A percentile compares a stretch with the other conserved stretches of the same genome.
Evolutionary conservation across 2,113 vertebrate species (phyloP).

Genomic region (Daboia siamensis): DNA sequence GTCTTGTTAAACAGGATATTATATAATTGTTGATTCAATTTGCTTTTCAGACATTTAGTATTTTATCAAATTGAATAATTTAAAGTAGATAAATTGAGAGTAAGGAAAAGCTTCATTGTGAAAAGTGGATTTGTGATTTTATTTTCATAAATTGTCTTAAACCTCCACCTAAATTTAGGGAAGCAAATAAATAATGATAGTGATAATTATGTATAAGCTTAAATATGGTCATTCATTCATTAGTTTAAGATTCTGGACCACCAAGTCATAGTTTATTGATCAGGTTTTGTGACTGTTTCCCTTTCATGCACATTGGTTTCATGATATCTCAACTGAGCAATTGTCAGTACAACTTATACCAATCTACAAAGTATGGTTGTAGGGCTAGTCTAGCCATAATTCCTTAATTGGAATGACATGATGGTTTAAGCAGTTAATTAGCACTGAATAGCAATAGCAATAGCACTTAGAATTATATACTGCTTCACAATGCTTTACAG

Average conservation of each 20-base stretch:
- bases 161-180: neutral
- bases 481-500: too few relatives aligned
- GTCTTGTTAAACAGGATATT: neutral
- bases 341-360: neutral
- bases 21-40: neutral
- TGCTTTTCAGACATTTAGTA: neutral
- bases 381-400: neutral
- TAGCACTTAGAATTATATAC: too few relatives aligned
- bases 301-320: neutral
- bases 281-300: neutral
- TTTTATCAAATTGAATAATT: neutral
- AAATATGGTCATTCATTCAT: neutral
- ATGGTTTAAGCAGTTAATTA: neutral
- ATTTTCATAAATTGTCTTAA: slow-evolving; percentile 13
- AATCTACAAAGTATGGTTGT: neutral
- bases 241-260: neutral
- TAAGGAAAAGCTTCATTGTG: neutral
- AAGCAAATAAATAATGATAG: neutral
- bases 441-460: neutral
- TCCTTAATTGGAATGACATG: neutral
- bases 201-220: neutral
- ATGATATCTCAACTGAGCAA: neutral
- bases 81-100: neutral
- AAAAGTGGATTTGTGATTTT: slow-evolving; percentile 17
- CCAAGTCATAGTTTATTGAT: neutral